phyloP scores from a whole-genome alignment of 1,140 invertebrate species.

The Sinella curviseta region DNA sequence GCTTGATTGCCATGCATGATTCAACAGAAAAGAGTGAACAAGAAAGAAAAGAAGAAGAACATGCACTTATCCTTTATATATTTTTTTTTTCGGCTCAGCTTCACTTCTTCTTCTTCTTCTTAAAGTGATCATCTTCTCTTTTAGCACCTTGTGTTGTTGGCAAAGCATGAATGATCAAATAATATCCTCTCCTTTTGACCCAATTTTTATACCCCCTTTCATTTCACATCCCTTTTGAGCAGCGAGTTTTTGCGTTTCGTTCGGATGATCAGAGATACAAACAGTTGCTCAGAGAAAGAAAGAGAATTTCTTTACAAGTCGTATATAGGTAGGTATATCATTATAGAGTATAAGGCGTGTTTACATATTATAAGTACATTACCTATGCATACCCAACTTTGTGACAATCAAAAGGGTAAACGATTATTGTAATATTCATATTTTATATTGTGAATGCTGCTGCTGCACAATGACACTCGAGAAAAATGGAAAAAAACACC shows the following conservation, averaged over 20 bases:
- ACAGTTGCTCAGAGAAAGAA: too few relatives aligned
- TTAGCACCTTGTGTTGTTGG: conserved; percentile 19
- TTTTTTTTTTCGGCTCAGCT: not conserved
- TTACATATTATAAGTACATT: too few relatives aligned
- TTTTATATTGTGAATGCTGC: too few relatives aligned
- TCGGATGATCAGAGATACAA: too few relatives aligned
- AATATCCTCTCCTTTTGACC: not conserved
- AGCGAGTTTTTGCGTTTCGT: too few relatives aligned
- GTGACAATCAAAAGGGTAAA: not conserved
- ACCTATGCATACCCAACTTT: too few relatives aligned
- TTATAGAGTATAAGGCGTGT: too few relatives aligned
- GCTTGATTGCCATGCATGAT: not conserved
- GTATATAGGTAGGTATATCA: too few relatives aligned
- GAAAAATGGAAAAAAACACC: too few relatives aligned
- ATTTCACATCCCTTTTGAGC: not conserved
- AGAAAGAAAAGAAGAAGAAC: not conserved
- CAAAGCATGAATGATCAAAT: conserved; percentile 3
- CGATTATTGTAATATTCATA: not conserved
- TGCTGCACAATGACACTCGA: too few relatives aligned
- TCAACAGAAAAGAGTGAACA: not conserved
- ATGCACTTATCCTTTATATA: not conserved
- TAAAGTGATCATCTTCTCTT: conserved; percentile 2
- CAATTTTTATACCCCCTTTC: not conserved
- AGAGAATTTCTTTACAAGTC: too few relatives aligned
- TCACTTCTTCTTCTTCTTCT: not conserved